Evolutionary conservation across 2,113 vertebrate species (phyloP), one percentile per base, ranked within the genome.

Genomic region (Amia ocellicauda): DNA sequence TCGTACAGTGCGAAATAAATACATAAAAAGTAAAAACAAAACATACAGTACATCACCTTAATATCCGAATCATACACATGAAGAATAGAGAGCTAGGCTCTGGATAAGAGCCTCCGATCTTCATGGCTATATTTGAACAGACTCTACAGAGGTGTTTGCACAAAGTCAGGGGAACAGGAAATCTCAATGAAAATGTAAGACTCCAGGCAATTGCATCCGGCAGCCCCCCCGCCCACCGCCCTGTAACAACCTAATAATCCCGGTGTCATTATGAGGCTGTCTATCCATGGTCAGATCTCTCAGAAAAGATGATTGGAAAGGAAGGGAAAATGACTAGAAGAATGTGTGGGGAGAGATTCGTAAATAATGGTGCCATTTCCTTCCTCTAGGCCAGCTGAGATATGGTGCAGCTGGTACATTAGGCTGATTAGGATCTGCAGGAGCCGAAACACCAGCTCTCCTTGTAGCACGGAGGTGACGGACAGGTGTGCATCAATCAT

Each of bases 401-500:
- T 62, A 68, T 62, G 61, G 43, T 55, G 53, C 14, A 41, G n/a
- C 66, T 69, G 57, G 55, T 69, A 49, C 14, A 74, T 67, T 71
- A 72, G 58, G 7, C 11, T 78, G 73, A 79, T 77, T 74, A 75
- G 60, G 26, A 74, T 79, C 62, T 58, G 63, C 41, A 59, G 53
- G 62, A 55, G 61, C 52, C 68, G 14, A 69, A 69, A 68, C 27
- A 61, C 60, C 10, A 10, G 56, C 68, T 67, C 52, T 31, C 41
- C 43, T 22, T 63, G 71, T 58, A 60, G 58, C 62, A 57, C 51
- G 64, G 53, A 17, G 24, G 51, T 67, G 66, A 72, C 47, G 26
- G 68, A 69, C 64, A 62, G 5, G 42, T 67, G 26, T 17, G 19
- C 60, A 66, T 76, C 71, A 36, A 36, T 36, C 31, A 36, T 36